Percentiles rank a stretch among this genome's conserved stretches.
Conservation (phyloP, 2,113 vertebrate species). For the Rhadina sibilatrix region DNA sequence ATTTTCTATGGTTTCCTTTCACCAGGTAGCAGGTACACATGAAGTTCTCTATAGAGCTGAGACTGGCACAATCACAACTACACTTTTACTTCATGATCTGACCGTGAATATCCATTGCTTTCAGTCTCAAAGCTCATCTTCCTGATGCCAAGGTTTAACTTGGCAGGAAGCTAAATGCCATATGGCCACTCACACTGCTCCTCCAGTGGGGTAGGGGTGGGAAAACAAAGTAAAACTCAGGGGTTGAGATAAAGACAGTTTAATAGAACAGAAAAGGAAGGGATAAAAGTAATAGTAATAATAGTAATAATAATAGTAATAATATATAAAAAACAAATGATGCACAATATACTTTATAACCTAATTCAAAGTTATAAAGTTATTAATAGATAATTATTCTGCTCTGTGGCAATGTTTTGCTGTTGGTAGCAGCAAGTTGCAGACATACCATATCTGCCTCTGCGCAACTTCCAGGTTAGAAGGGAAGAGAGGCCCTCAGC, state of each 20-base stretch:
- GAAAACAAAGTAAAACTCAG: background rate
- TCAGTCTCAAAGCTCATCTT: background rate
- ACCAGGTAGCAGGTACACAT: background rate
- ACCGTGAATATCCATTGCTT: background rate
- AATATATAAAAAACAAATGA: background rate
- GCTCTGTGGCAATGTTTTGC: background rate
- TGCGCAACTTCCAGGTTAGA: background rate
- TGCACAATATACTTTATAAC: background rate
- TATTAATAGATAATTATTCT: background rate
- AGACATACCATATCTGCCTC: background rate
- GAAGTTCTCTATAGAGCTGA: background rate
- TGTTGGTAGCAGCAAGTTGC: background rate
- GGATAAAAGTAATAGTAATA: background rate
- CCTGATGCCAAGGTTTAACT: background rate
- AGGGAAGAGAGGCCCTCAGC: background rate
- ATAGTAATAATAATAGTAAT: background rate
- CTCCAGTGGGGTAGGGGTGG: background rate
- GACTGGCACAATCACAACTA: background rate
- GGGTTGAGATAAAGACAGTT: background rate
- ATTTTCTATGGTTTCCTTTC: background rate
- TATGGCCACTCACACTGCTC: accelerated
- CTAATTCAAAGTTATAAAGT: background rate
- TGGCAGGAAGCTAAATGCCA: background rate
- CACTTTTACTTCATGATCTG: background rate
- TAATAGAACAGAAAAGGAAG: background rate